Conservation (phyloP, 2,888 invertebrate genomes). For the Plebejus argus region DNA sequence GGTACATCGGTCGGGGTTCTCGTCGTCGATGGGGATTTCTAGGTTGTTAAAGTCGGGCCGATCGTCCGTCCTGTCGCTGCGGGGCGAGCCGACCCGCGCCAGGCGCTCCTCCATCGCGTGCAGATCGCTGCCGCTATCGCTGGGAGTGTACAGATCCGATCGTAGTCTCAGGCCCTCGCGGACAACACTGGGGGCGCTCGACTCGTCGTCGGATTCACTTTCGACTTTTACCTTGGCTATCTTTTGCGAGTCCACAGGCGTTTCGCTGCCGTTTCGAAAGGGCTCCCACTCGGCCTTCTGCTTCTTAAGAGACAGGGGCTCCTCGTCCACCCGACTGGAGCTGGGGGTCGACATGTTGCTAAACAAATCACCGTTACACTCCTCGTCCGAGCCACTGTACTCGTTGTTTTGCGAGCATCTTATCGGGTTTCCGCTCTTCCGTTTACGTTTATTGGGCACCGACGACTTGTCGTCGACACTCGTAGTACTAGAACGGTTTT, state of each 20-base stretch:
- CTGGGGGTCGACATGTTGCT: conserved; percentile 68
- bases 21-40: conserved; percentile 93
- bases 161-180: conserved; percentile 72
- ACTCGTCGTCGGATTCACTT: conserved; percentile 76
- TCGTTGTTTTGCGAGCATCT: conserved; percentile 83
- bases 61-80: conserved; percentile 70
- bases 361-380: conserved; percentile 70
- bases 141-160: conserved; percentile 75
- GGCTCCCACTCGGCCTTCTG: conserved; percentile 72
- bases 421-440: conserved; percentile 91
- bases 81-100: conserved; percentile 77
- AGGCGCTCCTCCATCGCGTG: conserved; percentile 76
- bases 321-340: conserved; percentile 66
- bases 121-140: conserved; percentile 74
- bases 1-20: conserved; percentile 92
- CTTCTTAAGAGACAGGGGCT: conserved; percentile 74
- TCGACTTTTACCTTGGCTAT: conserved; percentile 72
- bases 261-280: conserved; percentile 73
- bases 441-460: conserved; percentile 86
- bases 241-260: conserved; percentile 66
- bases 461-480: conserved; percentile 70
- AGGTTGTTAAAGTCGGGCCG: conserved; percentile 74
- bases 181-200: conserved; percentile 73
- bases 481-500: conserved; percentile 59
- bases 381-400: conserved; percentile 74